Conservation (phyloP, 92 coral and sea anemone genomes). For the Pocillopora meandrina region DNA sequence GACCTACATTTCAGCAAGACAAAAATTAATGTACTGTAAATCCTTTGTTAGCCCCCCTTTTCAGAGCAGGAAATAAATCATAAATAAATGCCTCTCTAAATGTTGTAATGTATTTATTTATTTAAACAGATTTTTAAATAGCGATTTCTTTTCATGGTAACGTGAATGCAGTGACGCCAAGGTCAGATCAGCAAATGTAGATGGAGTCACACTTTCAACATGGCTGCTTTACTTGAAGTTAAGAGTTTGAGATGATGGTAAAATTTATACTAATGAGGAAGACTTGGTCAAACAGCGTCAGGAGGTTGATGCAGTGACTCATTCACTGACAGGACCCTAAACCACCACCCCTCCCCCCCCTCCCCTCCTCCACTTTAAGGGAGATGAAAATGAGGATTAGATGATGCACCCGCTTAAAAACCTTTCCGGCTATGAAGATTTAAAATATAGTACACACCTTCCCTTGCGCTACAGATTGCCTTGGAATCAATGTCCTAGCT, state of each 20-base stretch:
- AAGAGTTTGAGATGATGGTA: neutral
- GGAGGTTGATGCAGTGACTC: too few species aligned
- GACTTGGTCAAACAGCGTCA: too few species aligned
- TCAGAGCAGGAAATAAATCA: neutral
- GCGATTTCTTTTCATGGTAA: too few species aligned
- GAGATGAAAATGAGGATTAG: neutral
- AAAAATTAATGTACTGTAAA: neutral
- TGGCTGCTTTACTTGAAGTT: too few species aligned
- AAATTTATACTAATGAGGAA: neutral
- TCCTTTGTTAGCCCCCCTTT: neutral
- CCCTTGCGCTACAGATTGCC: constrained; percentile 9
- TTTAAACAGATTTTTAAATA: neutral
- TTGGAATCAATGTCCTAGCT: constrained; percentile 9
- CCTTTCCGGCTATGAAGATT: neutral
- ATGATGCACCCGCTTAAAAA: neutral
- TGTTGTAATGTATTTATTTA: neutral
- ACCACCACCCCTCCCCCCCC: neutral
- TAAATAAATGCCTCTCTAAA: neutral
- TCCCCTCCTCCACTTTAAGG: neutral
- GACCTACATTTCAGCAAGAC: neutral
- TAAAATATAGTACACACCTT: constrained; percentile 13
- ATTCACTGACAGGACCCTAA: neutral
- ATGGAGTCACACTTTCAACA: too few species aligned
- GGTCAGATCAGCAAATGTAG: too few species aligned
- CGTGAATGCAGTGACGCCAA: too few species aligned